Percentiles rank a stretch among this genome's conserved stretches.
Evolutionary conservation across 2,113 vertebrate species (phyloP).

Genomic region (rabbit (Oryctolagus cuniculus)): DNA sequence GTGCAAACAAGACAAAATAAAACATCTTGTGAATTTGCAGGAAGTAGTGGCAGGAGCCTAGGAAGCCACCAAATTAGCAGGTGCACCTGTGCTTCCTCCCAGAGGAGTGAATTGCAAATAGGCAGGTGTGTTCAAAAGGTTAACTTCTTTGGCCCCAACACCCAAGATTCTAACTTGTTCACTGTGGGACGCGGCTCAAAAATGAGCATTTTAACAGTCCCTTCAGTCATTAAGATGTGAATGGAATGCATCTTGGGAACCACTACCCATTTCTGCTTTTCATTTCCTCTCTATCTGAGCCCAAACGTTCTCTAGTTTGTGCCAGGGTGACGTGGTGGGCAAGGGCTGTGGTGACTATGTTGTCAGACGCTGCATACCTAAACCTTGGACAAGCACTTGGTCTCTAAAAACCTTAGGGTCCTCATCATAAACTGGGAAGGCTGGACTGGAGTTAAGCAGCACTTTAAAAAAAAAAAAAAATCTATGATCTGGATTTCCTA

Average conservation of each 20-base stretch:
- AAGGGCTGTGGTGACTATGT: background rate
- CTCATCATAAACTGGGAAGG: background rate
- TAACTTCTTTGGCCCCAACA: background rate
- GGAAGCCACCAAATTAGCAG: background rate
- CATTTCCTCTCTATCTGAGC: background rate
- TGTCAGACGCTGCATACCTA: background rate
- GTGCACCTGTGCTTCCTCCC: background rate
- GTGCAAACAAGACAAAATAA: background rate
- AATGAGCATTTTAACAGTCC: background rate
- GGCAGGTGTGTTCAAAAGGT: background rate
- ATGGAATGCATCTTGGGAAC: background rate
- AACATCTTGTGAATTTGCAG: background rate
- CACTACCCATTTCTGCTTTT: background rate
- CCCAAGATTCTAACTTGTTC: background rate
- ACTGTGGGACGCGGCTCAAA: rapidly evolving
- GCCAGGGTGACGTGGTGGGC: background rate
- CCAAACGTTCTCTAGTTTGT: background rate
- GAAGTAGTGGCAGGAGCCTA: background rate
- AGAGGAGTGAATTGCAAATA: background rate
- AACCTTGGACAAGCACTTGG: background rate
- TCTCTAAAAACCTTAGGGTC: background rate
- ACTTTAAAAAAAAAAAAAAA: background rate
- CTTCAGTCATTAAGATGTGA: too few relatives aligned
- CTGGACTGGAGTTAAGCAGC: background rate
- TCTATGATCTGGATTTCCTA: background rate